phyloP scores from a whole-genome alignment of 2,113 vertebrate genomes.

The Microtus montanus region DNA sequence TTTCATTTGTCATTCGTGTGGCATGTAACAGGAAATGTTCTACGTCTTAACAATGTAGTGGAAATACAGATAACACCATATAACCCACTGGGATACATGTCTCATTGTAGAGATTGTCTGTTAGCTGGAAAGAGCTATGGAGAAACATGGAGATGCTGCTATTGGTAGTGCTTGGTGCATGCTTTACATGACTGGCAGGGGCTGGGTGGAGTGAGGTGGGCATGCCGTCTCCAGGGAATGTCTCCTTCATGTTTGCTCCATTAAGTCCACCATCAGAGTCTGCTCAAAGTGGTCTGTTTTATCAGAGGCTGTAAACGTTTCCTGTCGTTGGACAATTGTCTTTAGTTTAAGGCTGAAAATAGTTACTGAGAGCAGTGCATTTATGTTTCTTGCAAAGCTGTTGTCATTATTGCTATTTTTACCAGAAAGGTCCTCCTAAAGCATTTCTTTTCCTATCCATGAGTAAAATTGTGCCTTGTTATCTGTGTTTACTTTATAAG shows the following conservation, averaged over 20 bases:
- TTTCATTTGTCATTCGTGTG: neutral
- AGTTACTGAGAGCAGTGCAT: neutral
- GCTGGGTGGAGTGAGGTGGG: neutral
- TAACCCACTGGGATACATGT: neutral
- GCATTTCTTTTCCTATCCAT: neutral
- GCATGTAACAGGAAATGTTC: neutral
- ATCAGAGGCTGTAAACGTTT: constrained; percentile 35
- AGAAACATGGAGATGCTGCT: too few species aligned
- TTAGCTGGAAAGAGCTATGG: neutral
- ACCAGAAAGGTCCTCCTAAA: neutral
- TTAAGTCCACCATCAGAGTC: neutral
- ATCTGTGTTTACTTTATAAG: neutral
- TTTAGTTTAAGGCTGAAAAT: neutral
- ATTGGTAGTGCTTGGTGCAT: accelerated
- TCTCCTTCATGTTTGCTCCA: neutral
- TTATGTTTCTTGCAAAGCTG: constrained; percentile 31
- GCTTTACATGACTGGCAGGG: neutral
- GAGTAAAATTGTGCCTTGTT: neutral
- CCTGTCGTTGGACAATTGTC: constrained; percentile 9
- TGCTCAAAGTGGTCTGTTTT: neutral
- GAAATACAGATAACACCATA: neutral
- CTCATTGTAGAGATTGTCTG: neutral
- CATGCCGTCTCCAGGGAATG: neutral
- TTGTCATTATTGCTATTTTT: neutral
- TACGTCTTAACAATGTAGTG: neutral